phyloP scores from a whole-genome alignment of 1,140 invertebrate species.

The Holcopasites calliopsidis region DNA sequence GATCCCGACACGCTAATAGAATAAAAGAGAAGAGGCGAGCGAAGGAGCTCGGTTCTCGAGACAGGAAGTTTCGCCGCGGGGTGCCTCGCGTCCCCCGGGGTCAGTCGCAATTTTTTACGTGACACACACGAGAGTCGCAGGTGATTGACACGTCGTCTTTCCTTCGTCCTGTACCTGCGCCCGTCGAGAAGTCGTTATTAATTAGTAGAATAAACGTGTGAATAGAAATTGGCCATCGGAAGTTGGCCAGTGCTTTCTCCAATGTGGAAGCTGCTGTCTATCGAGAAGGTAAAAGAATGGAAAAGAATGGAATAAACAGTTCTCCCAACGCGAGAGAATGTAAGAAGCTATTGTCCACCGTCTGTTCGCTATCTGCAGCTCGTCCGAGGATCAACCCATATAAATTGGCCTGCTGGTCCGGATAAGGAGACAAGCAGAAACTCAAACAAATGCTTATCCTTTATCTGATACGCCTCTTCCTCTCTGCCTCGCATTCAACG shows the following conservation, averaged over 20 bases:
- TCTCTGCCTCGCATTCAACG: not conserved
- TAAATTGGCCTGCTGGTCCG: conserved; percentile 45
- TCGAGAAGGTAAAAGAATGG: not conserved
- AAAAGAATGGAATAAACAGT: too few relatives aligned
- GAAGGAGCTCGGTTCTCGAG: conserved; percentile 24
- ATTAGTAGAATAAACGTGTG: conserved; percentile 34
- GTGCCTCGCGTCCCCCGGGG: conserved; percentile 39
- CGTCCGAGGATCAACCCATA: conserved; percentile 7
- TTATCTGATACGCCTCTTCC: conserved; percentile 13
- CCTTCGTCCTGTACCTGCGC: conserved; percentile 5
- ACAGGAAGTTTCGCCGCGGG: conserved; percentile 58
- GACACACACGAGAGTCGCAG: conserved; percentile 30
- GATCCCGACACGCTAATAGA: conserved; percentile 41
- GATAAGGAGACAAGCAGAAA: conserved; percentile 1
- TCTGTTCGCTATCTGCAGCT: conserved; percentile 3
- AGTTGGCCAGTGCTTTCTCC: not conserved
- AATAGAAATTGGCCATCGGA: not conserved
- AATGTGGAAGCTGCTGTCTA: not conserved
- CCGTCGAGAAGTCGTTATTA: conserved; percentile 19
- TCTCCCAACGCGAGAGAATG: not conserved
- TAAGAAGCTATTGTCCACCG: not conserved
- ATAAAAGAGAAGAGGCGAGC: conserved; percentile 13
- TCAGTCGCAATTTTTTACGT: conserved; percentile 50
- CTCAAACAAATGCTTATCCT: conserved; percentile 42
- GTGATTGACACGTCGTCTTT: conserved; percentile 41